Conservation (phyloP, 2,113 vertebrate species). For the Perognathus longimembris region DNA sequence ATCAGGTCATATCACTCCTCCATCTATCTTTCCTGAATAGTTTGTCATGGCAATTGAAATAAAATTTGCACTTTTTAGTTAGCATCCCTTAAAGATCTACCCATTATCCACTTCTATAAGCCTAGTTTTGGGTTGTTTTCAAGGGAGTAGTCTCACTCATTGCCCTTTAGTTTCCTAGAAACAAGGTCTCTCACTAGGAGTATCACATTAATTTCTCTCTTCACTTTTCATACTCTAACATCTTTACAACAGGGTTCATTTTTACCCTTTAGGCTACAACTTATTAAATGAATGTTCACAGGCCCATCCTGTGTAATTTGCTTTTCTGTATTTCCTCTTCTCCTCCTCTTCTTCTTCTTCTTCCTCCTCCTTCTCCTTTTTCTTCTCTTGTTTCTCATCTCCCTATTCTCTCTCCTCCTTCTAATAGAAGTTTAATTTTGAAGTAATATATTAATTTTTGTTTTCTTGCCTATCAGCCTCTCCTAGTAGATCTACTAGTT, state of each 20-base stretch:
- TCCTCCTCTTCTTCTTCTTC: too few relatives aligned
- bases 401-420: background rate
- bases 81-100: background rate
- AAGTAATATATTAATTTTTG: background rate
- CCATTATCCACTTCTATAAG: background rate
- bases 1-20: background rate
- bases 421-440: background rate
- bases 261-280: background rate
- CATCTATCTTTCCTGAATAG: background rate
- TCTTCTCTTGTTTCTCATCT: too few relatives aligned
- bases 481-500: background rate
- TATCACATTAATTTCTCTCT: background rate
- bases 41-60: background rate
- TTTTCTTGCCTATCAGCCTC: background rate
- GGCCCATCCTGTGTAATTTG: background rate
- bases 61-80: background rate
- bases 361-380: too few relatives aligned
- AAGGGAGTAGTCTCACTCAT: fast-evolving
- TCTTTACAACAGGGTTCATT: background rate
- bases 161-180: background rate
- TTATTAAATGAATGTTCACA: background rate
- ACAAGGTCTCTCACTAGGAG: background rate
- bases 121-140: background rate
- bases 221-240: background rate
- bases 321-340: background rate